Conservation (phyloP, 2,113 vertebrate species). For the Dicerorhinus sumatrensis region DNA sequence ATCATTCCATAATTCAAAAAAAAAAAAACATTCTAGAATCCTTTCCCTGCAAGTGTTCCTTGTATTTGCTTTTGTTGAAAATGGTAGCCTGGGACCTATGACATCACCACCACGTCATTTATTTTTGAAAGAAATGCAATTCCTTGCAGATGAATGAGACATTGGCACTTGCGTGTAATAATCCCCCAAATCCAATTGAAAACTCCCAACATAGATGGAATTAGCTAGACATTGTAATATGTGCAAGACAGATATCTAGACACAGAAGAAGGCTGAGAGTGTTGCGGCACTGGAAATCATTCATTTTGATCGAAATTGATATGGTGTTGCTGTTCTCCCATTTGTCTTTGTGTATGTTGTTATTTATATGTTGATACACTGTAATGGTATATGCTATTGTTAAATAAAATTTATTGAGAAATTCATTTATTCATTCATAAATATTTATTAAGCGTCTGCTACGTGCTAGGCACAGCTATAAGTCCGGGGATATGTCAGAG, state of each 20-base stretch:
- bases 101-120: constrained; percentile 66
- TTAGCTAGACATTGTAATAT: constrained; percentile 63
- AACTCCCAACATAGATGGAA: constrained; percentile 55
- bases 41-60: constrained; percentile 65
- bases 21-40: constrained; percentile 47
- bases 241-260: constrained; percentile 52
- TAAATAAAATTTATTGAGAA: constrained; percentile 83
- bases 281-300: constrained; percentile 67
- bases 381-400: constrained; percentile 78
- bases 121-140: constrained; percentile 70
- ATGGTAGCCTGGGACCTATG: constrained; percentile 55
- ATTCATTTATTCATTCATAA: constrained; percentile 77
- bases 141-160: constrained; percentile 68
- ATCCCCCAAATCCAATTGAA: constrained; percentile 63
- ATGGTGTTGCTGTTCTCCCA: constrained; percentile 67
- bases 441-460: constrained; percentile 79
- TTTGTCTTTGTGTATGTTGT: constrained; percentile 73
- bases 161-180: constrained; percentile 70
- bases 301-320: constrained; percentile 74
- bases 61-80: constrained; percentile 68
- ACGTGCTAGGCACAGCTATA: constrained; percentile 26
- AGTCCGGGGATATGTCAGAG: background rate
- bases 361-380: constrained; percentile 81
- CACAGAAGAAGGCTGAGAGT: constrained; percentile 37
- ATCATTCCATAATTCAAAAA: constrained; percentile 36